Conservation (phyloP, 2,113 vertebrate species). For the Cyphomyrus discorhynchus region DNA sequence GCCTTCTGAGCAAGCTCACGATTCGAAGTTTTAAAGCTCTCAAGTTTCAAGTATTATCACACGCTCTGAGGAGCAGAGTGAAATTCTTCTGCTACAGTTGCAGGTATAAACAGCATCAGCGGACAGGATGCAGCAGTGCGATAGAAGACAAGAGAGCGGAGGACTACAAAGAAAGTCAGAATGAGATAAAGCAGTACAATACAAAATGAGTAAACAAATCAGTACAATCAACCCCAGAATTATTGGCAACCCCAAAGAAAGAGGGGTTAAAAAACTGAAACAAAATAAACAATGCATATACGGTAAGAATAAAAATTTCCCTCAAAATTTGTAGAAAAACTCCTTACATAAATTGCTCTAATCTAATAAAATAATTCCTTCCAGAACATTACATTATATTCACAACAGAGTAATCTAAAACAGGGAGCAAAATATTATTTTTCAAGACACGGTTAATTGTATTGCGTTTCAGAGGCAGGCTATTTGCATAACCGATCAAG, state of each 20-base stretch:
- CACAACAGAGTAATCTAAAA: neutral
- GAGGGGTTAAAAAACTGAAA: neutral
- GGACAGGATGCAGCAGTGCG: neutral
- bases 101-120: neutral
- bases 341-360: neutral
- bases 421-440: neutral
- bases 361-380: neutral
- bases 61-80: neutral
- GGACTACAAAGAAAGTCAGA: too few species aligned
- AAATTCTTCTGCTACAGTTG: neutral
- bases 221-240: neutral
- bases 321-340: neutral
- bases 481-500: too few species aligned
- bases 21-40: neutral
- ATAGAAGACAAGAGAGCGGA: neutral
- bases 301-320: neutral
- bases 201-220: neutral
- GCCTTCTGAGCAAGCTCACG: neutral
- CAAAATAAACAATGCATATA: neutral
- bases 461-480: too few species aligned
- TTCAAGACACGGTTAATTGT: too few species aligned
- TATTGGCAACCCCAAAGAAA: neutral
- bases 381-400: neutral
- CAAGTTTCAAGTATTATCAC: neutral
- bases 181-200: neutral